These are phyloP conservation scores for Chrysomallon squamiferum DNA, from an alignment of 1,140 invertebrate genomes.

Conservation along the genomic window DNA sequence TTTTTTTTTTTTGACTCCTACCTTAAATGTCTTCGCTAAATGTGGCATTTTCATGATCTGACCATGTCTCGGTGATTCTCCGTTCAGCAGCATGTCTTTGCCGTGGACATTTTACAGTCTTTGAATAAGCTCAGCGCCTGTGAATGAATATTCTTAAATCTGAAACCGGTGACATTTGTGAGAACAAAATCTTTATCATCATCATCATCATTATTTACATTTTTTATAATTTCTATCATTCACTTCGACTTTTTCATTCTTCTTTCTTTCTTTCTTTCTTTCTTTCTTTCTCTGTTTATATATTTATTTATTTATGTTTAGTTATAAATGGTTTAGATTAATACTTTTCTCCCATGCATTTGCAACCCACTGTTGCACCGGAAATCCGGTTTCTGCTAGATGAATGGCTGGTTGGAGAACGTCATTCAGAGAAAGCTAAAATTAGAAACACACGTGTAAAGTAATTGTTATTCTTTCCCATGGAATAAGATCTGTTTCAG, in stretches of 20 bases:
- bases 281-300: too few species aligned
- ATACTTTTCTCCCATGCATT: slow-evolving; percentile 51
- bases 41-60: slow-evolving; percentile 58
- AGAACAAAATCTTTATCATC: too few species aligned
- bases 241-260: too few species aligned
- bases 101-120: slow-evolving; percentile 39
- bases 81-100: slow-evolving; percentile 54
- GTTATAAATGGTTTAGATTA: too few species aligned
- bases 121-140: slow-evolving; percentile 7
- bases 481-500: too few species aligned
- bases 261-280: too few species aligned
- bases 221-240: too few species aligned
- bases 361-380: slow-evolving; percentile 52
- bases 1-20: too few species aligned
- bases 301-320: too few species aligned
- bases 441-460: slow-evolving; percentile 1
- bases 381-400: slow-evolving; percentile 60
- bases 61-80: slow-evolving; percentile 53
- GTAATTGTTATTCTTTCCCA: too few species aligned
- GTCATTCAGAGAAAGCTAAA: slow-evolving; percentile 38
- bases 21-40: slow-evolving; percentile 40
- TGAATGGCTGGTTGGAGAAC: slow-evolving; percentile 54
- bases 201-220: too few species aligned
- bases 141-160: not conserved
- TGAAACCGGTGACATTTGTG: not conserved